These are phyloP conservation scores for Chloroclysta siterata DNA, from an alignment of 2,888 invertebrate genomes.

Conservation along the genomic window DNA sequence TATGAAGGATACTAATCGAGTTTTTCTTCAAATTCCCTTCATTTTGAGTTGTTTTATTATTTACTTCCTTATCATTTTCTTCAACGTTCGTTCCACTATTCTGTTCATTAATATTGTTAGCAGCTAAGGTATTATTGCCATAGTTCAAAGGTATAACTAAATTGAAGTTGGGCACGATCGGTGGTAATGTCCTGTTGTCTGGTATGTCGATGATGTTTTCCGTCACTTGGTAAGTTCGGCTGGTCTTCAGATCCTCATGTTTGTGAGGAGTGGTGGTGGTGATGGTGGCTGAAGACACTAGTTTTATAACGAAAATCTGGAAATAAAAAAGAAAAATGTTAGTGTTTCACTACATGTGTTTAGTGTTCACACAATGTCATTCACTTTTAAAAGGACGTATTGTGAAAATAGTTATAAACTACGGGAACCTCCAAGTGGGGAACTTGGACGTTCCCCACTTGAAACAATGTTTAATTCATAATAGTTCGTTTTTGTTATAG, in stretches of 20 bases:
- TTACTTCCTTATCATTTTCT: constrained; percentile 32
- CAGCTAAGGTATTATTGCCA: constrained; percentile 39
- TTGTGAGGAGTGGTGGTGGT: constrained; percentile 13
- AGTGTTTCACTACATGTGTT: too few species aligned
- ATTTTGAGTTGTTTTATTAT: constrained; percentile 5
- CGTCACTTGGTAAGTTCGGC: constrained; percentile 60
- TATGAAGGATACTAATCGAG: constrained; percentile 50
- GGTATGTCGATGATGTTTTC: constrained; percentile 67
- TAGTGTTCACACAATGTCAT: too few species aligned
- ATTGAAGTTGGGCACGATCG: constrained; percentile 55
- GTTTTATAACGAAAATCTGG: constrained; percentile 13
- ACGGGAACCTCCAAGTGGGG: too few species aligned
- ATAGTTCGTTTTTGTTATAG: too few species aligned
- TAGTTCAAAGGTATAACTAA: constrained; percentile 51
- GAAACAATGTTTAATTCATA: too few species aligned
- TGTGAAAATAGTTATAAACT: too few species aligned
- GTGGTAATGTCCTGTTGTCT: constrained; percentile 51
- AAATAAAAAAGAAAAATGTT: neutral
- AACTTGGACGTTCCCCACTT: too few species aligned
- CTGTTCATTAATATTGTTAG: constrained; percentile 13
- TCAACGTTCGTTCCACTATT: constrained; percentile 20
- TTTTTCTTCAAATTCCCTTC: constrained; percentile 26
- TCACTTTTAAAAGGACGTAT: too few species aligned
- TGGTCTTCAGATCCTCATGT: constrained; percentile 19
- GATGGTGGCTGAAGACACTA: constrained; percentile 19